These are phyloP conservation scores for Zingel zingel DNA, from an alignment of 2,113 vertebrate genomes.

Conservation along the genomic window DNA sequence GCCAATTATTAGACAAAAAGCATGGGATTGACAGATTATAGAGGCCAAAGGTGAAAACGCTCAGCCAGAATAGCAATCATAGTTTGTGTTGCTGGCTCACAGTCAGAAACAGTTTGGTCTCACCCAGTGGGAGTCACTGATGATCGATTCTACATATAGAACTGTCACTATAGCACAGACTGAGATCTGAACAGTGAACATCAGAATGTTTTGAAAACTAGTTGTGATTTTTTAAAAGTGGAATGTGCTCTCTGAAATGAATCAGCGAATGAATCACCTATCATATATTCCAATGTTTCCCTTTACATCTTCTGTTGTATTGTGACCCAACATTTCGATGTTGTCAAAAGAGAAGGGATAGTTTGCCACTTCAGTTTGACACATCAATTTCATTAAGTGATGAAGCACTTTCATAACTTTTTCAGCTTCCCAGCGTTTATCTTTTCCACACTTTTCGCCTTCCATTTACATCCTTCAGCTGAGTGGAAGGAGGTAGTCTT, in stretches of 20 bases:
- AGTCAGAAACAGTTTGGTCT: conserved; percentile 37
- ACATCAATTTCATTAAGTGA: not conserved
- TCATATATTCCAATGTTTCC: not conserved
- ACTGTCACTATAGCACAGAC: conserved; percentile 6
- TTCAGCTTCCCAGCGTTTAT: conserved; percentile 7
- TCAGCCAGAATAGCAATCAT: conserved; percentile 6
- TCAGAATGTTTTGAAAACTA: not conserved
- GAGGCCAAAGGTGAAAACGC: conserved; percentile 32
- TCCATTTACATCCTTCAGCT: not conserved
- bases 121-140: conserved; percentile 21
- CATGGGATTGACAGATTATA: conserved; percentile 37
- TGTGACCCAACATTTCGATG: not conserved
- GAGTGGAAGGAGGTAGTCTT: not conserved
- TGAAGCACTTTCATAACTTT: conserved; percentile 17
- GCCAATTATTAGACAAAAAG: not conserved
- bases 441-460: conserved; percentile 3
- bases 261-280: not conserved
- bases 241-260: conserved; percentile 5
- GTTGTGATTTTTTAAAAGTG: not conserved
- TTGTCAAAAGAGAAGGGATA: conserved; percentile 6
- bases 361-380: conserved; percentile 25
- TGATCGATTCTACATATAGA: conserved; percentile 29
- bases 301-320: not conserved
- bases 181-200: conserved; percentile 17
- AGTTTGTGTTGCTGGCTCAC: conserved; percentile 37